phyloP scores from a whole-genome alignment of 1,140 invertebrate species.

The Ruditapes philippinarum region DNA sequence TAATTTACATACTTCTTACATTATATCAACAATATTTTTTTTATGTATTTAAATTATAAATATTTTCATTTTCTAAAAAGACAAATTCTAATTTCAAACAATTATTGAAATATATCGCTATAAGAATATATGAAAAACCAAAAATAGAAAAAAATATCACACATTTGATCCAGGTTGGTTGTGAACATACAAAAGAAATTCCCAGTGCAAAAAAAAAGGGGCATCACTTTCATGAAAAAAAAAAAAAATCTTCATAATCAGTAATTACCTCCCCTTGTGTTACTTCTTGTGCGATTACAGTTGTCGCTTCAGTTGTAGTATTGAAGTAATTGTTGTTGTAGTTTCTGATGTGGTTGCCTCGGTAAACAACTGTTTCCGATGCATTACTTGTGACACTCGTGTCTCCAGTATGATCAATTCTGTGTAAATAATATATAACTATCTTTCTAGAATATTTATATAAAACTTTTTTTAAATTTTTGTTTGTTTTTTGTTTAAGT shows the following conservation, averaged over 20 bases:
- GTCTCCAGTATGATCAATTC: constrained; percentile 62
- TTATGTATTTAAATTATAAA: too few species aligned
- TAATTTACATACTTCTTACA: too few species aligned
- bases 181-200: constrained; percentile 7
- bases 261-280: constrained; percentile 62
- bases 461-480: too few species aligned
- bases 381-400: constrained; percentile 52
- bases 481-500: too few species aligned
- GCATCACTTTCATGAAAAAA: background rate
- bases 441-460: too few species aligned
- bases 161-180: background rate
- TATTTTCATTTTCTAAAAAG: too few species aligned
- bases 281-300: background rate
- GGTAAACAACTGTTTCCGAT: constrained; percentile 8
- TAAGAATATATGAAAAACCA: too few species aligned
- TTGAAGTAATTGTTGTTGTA: too few species aligned
- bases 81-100: too few species aligned
- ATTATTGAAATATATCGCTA: too few species aligned
- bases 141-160: background rate
- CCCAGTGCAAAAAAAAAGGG: background rate
- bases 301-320: background rate
- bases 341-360: background rate
- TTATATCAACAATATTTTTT: too few species aligned
- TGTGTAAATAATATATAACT: constrained; percentile 40
- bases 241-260: background rate